Evolutionary conservation across 2,888 invertebrate species (phyloP), one percentile per base, ranked within the genome.

Genomic region (Mythimna vitellina): DNA sequence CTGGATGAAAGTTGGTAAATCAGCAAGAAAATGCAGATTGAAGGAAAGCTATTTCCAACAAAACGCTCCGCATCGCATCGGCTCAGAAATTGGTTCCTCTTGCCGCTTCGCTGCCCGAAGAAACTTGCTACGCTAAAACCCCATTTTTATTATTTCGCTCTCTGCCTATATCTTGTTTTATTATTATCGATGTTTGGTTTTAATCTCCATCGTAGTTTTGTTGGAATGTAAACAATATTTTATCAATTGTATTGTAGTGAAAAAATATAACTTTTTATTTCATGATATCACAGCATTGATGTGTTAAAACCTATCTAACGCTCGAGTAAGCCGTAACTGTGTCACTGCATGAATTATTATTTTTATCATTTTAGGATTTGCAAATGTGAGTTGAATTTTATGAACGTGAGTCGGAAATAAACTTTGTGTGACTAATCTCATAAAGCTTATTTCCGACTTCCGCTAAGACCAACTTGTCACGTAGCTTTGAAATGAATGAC

Each of bases 11-110:
- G 93, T 96, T 96, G 94, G 95, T 95, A 96, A 96, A 96, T 96
- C 96, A 96, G 96, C 96, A 96, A 95, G 96, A 95, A 96, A 96
- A 96, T 96, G 96, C 95, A 96, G 96, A 96, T 96, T 95, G 95
- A 95, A 95, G 94, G 93, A 94, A 95, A 95, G 95, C 96, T 95
- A 96, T 96, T 96, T 95, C 93, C 95, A 95, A 96, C 95, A 95
- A 96, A 96, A 96, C 92, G 95, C 90, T 94, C 93, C 92, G 92
- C 93, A 94, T 94, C 92, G 92, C 93, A 94, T 94, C 94, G 95
- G 94, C 94, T 92, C 95, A 93, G 95, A 96, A 95, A 95, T 96
- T 96, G 96, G 95, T 96, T 95, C 93, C 90, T 92, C 92, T 92
- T 89, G 90, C 90, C 94, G 94, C 94, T 95, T 89, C 91, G 91